A percentile compares a stretch with the other conserved stretches of the same genome.
Evolutionary conservation across 2,888 invertebrate genomes (phyloP).

Genomic region (Tromatobia lineatoria): DNA sequence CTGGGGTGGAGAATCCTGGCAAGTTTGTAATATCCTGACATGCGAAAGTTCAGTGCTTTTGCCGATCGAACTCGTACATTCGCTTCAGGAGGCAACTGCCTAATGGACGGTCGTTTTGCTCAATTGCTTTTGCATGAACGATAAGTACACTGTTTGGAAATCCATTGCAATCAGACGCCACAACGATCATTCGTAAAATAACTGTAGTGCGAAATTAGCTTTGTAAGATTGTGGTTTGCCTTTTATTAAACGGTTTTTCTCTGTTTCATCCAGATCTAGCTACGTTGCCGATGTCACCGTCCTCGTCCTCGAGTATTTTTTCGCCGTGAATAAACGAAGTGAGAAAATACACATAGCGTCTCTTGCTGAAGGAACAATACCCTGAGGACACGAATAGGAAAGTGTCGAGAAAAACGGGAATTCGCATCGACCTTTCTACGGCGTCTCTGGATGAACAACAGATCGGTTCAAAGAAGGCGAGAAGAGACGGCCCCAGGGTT

Average conservation of each 20-base stretch:
- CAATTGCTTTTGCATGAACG: neutral
- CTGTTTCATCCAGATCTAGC: constrained; percentile 9
- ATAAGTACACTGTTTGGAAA: constrained; percentile 6
- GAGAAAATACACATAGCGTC: constrained; percentile 13
- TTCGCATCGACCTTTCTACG: constrained; percentile 24
- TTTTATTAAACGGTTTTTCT: neutral
- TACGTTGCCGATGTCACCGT: neutral
- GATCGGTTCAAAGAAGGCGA: constrained; percentile 41
- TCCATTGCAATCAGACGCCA: neutral
- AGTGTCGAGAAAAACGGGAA: constrained; percentile 25
- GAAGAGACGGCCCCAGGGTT: constrained; percentile 39
- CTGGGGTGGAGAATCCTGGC: neutral
- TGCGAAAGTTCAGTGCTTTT: constrained; percentile 35
- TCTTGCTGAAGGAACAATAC: constrained; percentile 40
- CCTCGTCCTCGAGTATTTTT: constrained; percentile 13
- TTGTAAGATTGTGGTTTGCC: neutral
- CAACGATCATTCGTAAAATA: neutral
- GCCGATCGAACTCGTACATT: constrained; percentile 20
- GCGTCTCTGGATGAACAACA: constrained; percentile 43
- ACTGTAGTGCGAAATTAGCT: constrained; percentile 34
- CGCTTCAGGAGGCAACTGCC: neutral
- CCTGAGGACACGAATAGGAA: constrained; percentile 20
- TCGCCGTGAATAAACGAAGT: constrained; percentile 40
- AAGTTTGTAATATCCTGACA: constrained; percentile 37
- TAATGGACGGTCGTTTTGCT: constrained; percentile 12